Conservation (phyloP, 1,140 invertebrate genomes). For the Aphidius gifuensis region DNA sequence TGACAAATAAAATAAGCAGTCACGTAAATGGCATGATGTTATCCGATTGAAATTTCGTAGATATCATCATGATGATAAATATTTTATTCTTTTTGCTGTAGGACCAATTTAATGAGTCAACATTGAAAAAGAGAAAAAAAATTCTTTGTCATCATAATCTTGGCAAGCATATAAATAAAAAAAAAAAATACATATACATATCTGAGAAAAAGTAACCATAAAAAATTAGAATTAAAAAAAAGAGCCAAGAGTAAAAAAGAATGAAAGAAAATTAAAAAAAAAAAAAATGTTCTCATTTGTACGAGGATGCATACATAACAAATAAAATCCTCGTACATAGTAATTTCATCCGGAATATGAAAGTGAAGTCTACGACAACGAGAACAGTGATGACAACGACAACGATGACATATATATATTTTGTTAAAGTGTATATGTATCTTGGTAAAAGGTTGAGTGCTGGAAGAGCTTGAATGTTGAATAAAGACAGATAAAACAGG, state of each 20-base stretch:
- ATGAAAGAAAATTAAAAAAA: conserved; percentile 1
- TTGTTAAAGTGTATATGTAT: not conserved
- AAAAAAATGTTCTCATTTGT: conserved; percentile 18
- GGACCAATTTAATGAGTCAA: too few relatives aligned
- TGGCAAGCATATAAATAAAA: too few relatives aligned
- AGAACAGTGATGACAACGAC: too few relatives aligned
- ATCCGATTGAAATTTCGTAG: too few relatives aligned
- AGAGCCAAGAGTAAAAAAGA: not conserved
- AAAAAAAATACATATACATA: too few relatives aligned
- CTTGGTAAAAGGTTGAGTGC: conserved; percentile 12
- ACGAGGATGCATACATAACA: conserved; percentile 51
- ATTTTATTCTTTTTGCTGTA: too few relatives aligned
- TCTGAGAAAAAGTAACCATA: too few relatives aligned
- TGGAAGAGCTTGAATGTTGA: conserved; percentile 6
- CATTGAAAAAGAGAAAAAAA: too few relatives aligned
- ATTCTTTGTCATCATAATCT: too few relatives aligned
- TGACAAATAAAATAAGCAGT: too few relatives aligned
- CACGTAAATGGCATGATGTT: too few relatives aligned
- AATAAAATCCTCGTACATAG: conserved; percentile 56
- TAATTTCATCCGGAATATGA: conserved; percentile 56
- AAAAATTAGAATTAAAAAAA: not conserved
- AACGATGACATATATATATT: conserved; percentile 8
- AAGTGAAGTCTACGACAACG: conserved; percentile 36
- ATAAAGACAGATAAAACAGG: conserved; percentile 24
- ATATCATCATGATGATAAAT: too few relatives aligned